Evolutionary conservation across 2,888 invertebrate species (phyloP).

Genomic region (Crioceris asparagi): DNA sequence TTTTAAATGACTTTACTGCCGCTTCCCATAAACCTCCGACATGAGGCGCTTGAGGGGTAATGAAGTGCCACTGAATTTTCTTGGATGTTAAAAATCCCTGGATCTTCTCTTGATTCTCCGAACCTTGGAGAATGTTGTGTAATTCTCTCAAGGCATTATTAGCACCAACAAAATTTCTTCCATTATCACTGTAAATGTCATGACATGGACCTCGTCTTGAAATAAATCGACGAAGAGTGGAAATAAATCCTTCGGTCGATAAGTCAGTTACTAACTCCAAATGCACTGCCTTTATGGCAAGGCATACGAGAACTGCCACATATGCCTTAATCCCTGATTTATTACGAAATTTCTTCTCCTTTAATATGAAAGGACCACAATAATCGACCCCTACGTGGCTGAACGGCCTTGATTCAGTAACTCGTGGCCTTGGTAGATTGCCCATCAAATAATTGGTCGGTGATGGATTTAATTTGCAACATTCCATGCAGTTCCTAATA

Average conservation of each 20-base stretch:
- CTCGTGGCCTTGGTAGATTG: neutral
- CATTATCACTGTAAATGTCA: conserved; percentile 8
- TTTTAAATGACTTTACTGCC: conserved; percentile 8
- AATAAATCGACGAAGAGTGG: no score
- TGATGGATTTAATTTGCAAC: neutral
- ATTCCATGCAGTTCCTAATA: neutral
- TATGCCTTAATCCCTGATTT: neutral
- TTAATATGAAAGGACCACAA: neutral
- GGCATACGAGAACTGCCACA: neutral
- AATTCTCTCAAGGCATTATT: conserved; percentile 2
- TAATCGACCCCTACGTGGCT: neutral
- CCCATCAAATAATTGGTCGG: neutral
- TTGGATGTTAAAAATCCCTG: neutral
- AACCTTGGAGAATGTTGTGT: neutral
- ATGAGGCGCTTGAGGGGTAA: no score
- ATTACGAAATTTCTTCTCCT: neutral
- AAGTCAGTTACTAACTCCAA: neutral
- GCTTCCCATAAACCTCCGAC: no score
- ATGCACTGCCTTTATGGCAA: neutral
- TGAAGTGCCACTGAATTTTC: conserved; percentile 10
- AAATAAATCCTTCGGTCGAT: neutral
- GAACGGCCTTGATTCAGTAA: neutral
- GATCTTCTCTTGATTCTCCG: neutral
- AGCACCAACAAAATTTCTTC: conserved; percentile 8
- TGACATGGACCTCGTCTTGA: no score